Conservation (phyloP, 2,797 vertebrate genomes). For the Acanthiza pusilla region DNA sequence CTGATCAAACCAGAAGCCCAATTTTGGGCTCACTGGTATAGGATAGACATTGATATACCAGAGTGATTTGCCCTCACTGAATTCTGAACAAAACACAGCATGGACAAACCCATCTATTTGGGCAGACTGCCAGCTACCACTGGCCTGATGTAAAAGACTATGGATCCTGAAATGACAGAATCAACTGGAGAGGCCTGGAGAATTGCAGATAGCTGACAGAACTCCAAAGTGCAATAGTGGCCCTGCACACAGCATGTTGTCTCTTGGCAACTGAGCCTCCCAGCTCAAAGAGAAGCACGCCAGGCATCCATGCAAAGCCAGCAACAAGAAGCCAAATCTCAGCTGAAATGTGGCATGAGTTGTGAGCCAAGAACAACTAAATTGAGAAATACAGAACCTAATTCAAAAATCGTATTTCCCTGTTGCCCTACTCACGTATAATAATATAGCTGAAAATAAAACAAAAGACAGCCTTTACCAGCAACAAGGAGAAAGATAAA, state of each 20-base stretch:
- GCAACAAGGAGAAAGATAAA: not conserved
- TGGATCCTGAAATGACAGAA: not conserved
- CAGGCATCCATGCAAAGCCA: not conserved
- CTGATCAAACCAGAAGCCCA: not conserved
- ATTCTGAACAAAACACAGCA: not conserved
- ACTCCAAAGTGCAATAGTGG: accelerated
- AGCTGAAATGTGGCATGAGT: not conserved
- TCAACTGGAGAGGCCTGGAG: not conserved
- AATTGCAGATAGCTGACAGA: not conserved
- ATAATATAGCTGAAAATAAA: not conserved
- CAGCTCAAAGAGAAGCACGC: not conserved
- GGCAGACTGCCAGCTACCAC: not conserved
- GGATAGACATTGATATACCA: accelerated
- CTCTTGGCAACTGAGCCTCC: not conserved
- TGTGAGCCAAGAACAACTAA: not conserved
- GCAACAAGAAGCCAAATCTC: not conserved
- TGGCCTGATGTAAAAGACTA: not conserved
- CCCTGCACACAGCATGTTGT: not conserved
- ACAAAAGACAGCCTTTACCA: not conserved
- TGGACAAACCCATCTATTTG: accelerated
- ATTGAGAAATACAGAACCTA: not conserved
- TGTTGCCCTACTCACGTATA: accelerated
- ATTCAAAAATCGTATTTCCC: not conserved
- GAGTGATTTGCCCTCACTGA: not conserved
- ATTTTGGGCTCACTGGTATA: not conserved